Percentiles rank a stretch among this genome's conserved stretches.
phyloP scores from a whole-genome alignment of 2,888 invertebrate species.

The Lymantria monacha region DNA sequence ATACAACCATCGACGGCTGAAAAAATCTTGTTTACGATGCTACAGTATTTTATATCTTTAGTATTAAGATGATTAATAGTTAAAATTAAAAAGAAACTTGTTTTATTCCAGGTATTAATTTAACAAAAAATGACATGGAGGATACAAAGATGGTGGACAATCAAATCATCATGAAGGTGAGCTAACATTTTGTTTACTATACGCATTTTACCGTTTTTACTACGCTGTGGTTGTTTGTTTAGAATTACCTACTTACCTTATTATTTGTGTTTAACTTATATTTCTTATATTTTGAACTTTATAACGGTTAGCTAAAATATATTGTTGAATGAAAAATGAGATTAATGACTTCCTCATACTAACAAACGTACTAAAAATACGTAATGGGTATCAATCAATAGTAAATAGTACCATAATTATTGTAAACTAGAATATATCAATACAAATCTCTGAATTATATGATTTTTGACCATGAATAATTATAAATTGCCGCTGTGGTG shows the following conservation, averaged over 20 bases:
- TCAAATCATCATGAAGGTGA: conserved; percentile 73
- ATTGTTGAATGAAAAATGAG: neutral
- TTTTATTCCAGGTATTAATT: conserved; percentile 72
- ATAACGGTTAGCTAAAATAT: neutral
- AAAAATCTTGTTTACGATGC: too few species aligned
- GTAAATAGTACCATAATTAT: too few species aligned
- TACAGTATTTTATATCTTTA: neutral
- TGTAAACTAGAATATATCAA: too few species aligned
- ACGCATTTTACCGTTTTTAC: conserved; percentile 6
- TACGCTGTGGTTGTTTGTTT: neutral
- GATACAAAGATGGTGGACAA: conserved; percentile 65
- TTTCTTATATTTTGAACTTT: neutral
- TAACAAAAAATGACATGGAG: conserved; percentile 73
- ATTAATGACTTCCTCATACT: neutral
- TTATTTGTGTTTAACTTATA: too few species aligned
- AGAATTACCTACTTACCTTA: neutral
- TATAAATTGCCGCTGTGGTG: too few species aligned
- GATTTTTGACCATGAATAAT: too few species aligned
- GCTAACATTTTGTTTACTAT: conserved; percentile 15
- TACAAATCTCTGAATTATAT: too few species aligned
- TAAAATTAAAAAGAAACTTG: neutral
- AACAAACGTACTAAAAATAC: neutral
- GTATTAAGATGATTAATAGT: neutral
- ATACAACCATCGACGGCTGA: too few species aligned
- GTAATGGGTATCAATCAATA: neutral